Percentiles rank a stretch among this genome's conserved stretches.
phyloP scores from a whole-genome alignment of 2,888 invertebrate species.

The Bellardia bayeri region DNA sequence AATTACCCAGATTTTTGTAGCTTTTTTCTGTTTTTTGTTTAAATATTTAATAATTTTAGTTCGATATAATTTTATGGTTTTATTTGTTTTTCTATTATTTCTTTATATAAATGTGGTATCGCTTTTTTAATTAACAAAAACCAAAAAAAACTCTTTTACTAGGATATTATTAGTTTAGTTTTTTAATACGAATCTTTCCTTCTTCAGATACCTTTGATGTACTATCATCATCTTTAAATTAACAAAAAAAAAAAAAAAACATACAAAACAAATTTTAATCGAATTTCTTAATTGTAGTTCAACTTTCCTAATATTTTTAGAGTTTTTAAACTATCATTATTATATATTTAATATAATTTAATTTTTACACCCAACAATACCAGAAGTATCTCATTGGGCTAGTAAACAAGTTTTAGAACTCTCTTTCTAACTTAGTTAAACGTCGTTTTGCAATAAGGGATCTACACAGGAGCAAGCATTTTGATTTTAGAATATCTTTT shows the following conservation, averaged over 20 bases:
- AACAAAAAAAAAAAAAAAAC: slow-evolving; percentile 34
- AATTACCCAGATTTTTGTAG: slow-evolving; percentile 47
- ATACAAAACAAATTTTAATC: slow-evolving; percentile 11
- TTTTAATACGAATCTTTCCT: slow-evolving; percentile 67
- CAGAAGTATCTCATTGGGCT: slow-evolving; percentile 54
- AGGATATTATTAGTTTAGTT: slow-evolving; percentile 69
- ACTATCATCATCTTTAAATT: slow-evolving; percentile 56
- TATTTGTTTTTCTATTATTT: slow-evolving; percentile 36
- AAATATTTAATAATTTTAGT: background rate
- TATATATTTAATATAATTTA: slow-evolving; percentile 46
- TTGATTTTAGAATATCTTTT: background rate
- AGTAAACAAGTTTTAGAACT: slow-evolving; percentile 59
- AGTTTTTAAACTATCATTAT: slow-evolving; percentile 67
- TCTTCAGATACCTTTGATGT: slow-evolving; percentile 73
- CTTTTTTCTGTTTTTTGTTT: slow-evolving; percentile 56
- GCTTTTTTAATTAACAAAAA: slow-evolving; percentile 59
- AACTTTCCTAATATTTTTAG: slow-evolving; percentile 67
- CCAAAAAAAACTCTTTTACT: slow-evolving; percentile 40
- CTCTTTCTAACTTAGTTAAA: slow-evolving; percentile 43
- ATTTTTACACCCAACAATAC: slow-evolving; percentile 45
- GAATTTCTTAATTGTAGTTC: slow-evolving; percentile 65
- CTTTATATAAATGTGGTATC: slow-evolving; percentile 66
- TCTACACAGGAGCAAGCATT: slow-evolving; percentile 51
- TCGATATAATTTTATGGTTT: slow-evolving; percentile 37
- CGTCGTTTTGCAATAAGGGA: slow-evolving; percentile 36